A percentile compares a stretch with the other conserved stretches of the same genome.
These are phyloP conservation scores for Nematostella vectensis DNA, from an alignment of 92 coral and sea anemone species.

Conservation along the genomic window DNA sequence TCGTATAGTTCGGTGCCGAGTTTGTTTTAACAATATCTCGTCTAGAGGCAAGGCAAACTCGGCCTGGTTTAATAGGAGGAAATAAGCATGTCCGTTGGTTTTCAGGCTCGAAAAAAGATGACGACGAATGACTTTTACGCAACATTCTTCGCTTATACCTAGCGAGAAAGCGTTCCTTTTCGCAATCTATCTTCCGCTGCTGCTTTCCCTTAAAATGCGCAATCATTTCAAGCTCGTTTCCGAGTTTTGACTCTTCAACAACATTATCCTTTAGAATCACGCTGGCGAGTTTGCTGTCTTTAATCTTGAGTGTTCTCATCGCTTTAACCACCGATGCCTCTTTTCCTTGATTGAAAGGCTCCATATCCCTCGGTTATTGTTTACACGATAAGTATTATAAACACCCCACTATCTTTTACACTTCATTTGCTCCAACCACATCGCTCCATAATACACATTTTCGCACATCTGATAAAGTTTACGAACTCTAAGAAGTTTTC, in stretches of 20 bases:
- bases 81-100: background rate
- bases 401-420: background rate
- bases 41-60: no score
- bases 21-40: no score
- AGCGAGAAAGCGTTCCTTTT: constrained; percentile 21
- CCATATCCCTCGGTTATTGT: constrained; percentile 10
- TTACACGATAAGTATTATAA: background rate
- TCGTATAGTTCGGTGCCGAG: no score
- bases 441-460: no score
- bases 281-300: constrained; percentile 35
- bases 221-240: constrained; percentile 16
- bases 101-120: background rate
- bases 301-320: constrained; percentile 21
- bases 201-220: constrained; percentile 32
- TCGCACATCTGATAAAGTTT: no score
- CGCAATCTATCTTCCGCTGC: constrained; percentile 32
- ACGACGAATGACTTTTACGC: constrained; percentile 7
- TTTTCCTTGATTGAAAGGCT: background rate
- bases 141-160: constrained; percentile 4
- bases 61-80: background rate
- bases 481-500: no score
- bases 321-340: constrained; percentile 1
- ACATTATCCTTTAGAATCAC: constrained; percentile 46
- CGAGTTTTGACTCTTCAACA: constrained; percentile 42
- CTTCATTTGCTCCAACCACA: background rate